These are phyloP conservation scores for Arrhamphus sclerolepis DNA, from an alignment of 2,797 vertebrate species.

Conservation along the genomic window DNA sequence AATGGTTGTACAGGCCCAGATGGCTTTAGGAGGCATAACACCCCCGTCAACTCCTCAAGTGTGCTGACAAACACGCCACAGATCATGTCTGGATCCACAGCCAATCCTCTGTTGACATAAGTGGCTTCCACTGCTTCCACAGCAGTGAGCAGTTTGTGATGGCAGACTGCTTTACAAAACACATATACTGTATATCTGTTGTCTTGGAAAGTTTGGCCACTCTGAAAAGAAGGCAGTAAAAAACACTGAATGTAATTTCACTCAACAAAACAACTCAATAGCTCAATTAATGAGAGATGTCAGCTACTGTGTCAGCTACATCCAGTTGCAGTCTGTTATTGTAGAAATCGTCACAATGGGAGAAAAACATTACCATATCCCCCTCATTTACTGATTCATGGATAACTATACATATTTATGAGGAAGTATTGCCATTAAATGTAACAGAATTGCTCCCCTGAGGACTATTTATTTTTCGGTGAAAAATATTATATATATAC, in stretches of 20 bases:
- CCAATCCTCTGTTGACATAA: conserved; percentile 46
- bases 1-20: conserved; percentile 55
- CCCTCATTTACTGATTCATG: conserved; percentile 39
- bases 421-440: conserved; percentile 54
- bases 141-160: neutral
- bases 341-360: conserved; percentile 24
- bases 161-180: conserved; percentile 8
- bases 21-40: conserved; percentile 59
- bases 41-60: conserved; percentile 18
- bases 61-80: conserved; percentile 36
- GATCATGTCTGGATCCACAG: conserved; percentile 27
- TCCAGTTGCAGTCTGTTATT: conserved; percentile 33
- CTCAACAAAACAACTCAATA: conserved; percentile 1
- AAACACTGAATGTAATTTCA: neutral
- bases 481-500: no score
- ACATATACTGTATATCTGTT: conserved; percentile 5
- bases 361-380: conserved; percentile 32
- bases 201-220: conserved; percentile 8
- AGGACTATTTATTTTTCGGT: conserved; percentile 35
- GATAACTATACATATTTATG: conserved; percentile 51
- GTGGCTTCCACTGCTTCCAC: conserved; percentile 3
- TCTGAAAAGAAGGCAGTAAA: no score
- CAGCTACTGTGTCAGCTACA: conserved; percentile 3
- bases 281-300: neutral
- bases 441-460: conserved; percentile 5